These are phyloP conservation scores for Paedocypris micromegethes DNA, from an alignment of 2,797 vertebrate species.

Conservation along the genomic window DNA sequence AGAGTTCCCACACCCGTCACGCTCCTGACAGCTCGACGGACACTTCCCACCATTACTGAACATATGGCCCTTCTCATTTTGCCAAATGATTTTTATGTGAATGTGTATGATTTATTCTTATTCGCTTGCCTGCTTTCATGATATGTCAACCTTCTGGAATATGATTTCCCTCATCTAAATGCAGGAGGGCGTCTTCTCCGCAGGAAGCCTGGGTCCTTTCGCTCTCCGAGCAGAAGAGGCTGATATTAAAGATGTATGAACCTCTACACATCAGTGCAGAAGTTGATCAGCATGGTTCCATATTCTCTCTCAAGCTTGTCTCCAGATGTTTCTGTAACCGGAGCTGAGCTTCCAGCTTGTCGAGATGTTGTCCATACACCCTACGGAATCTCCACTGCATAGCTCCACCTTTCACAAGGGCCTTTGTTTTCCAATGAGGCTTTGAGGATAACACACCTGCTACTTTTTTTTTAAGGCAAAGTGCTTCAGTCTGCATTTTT, in stretches of 20 bases:
- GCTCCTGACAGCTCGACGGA: not conserved
- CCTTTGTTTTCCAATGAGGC: conserved; percentile 8
- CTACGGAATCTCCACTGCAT: not conserved
- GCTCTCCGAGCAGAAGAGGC: conserved; percentile 13
- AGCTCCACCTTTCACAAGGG: not conserved
- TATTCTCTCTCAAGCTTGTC: conserved; percentile 16
- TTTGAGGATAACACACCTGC: conserved; percentile 16
- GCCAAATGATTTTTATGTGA: conserved; percentile 21
- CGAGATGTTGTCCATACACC: conserved; percentile 7
- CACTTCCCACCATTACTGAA: conserved; percentile 2
- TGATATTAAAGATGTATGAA: conserved; percentile 37
- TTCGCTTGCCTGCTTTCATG: conserved; percentile 8
- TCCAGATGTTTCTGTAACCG: not conserved
- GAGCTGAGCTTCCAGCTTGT: conserved; percentile 1
- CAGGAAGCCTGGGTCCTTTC: conserved; percentile 6
- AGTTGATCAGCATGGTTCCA: conserved; percentile 21
- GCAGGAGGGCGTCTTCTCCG: conserved; percentile 30
- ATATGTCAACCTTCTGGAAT: conserved; percentile 15
- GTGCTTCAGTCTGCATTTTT: not conserved
- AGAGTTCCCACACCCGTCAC: conserved; percentile 9
- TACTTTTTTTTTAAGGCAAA: conserved; percentile 14
- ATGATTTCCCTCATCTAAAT: conserved; percentile 34
- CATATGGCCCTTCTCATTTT: conserved; percentile 2
- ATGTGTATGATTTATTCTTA: conserved; percentile 27
- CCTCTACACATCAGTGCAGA: conserved; percentile 10